Percentiles rank a stretch among this genome's conserved stretches.
phyloP scores from a whole-genome alignment of 1,140 invertebrate species.

The Scaptomyza montana region DNA sequence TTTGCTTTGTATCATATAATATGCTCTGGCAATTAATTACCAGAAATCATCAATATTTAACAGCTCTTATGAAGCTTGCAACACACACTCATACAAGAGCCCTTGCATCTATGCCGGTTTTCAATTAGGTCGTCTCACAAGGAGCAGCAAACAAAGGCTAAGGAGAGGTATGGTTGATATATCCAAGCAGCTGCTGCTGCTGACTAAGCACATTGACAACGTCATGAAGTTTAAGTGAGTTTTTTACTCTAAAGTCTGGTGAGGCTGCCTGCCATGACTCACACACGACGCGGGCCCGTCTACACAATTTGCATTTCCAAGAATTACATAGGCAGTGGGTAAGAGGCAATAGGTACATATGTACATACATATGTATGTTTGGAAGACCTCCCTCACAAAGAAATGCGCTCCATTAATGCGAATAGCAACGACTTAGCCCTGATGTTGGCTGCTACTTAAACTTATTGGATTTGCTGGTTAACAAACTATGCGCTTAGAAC shows the following conservation, averaged over 20 bases:
- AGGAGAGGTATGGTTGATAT: neutral
- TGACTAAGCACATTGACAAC: slow-evolving; percentile 61
- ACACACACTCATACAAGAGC: neutral
- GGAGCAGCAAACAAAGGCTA: slow-evolving; percentile 3
- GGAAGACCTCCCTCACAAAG: neutral
- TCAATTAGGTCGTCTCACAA: slow-evolving; percentile 67
- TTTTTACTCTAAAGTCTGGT: slow-evolving; percentile 37
- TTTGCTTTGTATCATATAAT: slow-evolving; percentile 15
- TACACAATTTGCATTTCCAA: slow-evolving; percentile 59
- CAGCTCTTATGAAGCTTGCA: slow-evolving; percentile 30
- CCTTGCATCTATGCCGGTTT: slow-evolving; percentile 40
- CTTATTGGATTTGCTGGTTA: slow-evolving; percentile 78
- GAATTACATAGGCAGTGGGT: neutral
- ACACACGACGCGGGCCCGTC: slow-evolving; percentile 46
- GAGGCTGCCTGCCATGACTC: slow-evolving; percentile 46
- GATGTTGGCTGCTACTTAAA: slow-evolving; percentile 20
- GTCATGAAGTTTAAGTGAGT: slow-evolving; percentile 72
- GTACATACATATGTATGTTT: neutral
- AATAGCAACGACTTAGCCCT: slow-evolving; percentile 28
- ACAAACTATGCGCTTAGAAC: slow-evolving; percentile 64
- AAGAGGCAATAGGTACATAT: too few species aligned
- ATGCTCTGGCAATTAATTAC: slow-evolving; percentile 40
- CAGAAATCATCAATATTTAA: slow-evolving; percentile 54
- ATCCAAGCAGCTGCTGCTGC: slow-evolving; percentile 42
- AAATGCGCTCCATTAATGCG: slow-evolving; percentile 28